phyloP scores from a whole-genome alignment of 2,888 invertebrate species.

The Trilocha varians region DNA sequence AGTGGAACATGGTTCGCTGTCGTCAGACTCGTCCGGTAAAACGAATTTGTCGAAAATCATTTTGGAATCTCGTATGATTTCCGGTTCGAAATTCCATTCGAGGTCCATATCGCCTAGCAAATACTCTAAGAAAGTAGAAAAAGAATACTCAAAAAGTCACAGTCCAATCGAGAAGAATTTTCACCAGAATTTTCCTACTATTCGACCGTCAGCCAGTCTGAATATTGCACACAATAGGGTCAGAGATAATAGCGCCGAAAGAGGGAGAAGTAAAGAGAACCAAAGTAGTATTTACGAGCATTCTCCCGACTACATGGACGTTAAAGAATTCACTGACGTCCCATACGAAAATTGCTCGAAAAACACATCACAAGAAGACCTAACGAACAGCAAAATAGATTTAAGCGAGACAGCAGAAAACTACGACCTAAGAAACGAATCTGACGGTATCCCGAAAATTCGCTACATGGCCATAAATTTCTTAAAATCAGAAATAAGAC shows the following conservation, averaged over 20 bases:
- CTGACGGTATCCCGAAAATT: constrained; percentile 50
- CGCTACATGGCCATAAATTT: constrained; percentile 66
- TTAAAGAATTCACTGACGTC: constrained; percentile 40
- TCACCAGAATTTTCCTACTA: constrained; percentile 46
- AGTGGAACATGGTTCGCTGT: constrained; percentile 51
- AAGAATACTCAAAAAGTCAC: constrained; percentile 64
- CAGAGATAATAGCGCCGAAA: constrained; percentile 28
- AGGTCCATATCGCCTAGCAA: constrained; percentile 59
- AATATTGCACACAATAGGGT: constrained; percentile 41
- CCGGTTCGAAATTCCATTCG: constrained; percentile 41
- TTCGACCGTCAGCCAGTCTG: constrained; percentile 45
- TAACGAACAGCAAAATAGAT: constrained; percentile 48
- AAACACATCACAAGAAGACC: constrained; percentile 41
- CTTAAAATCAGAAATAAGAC: constrained; percentile 76
- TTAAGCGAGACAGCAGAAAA: constrained; percentile 65
- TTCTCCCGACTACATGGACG: constrained; percentile 54
- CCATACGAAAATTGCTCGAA: constrained; percentile 44
- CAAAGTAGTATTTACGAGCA: constrained; percentile 57
- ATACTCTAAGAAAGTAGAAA: constrained; percentile 37
- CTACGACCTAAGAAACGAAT: constrained; percentile 55
- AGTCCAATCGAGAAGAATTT: constrained; percentile 59
- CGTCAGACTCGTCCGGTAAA: constrained; percentile 54
- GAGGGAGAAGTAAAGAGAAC: constrained; percentile 28
- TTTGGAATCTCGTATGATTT: constrained; percentile 42
- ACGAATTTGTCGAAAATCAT: constrained; percentile 51